phyloP scores from a whole-genome alignment of 2,113 vertebrate genomes.

The Gadus macrocephalus region DNA sequence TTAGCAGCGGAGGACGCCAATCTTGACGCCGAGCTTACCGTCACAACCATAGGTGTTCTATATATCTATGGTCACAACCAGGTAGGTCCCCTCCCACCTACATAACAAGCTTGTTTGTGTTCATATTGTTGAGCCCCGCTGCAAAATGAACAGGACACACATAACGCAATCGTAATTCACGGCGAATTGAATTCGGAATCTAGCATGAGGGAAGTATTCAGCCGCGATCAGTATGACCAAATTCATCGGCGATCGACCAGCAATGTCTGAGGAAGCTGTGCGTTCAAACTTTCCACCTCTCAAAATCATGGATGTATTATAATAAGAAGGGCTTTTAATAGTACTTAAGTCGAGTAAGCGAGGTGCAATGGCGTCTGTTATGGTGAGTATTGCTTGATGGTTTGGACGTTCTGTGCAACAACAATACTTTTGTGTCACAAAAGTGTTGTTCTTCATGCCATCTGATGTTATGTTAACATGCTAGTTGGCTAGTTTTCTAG shows the following conservation, averaged over 20 bases:
- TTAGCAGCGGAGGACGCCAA: conserved; percentile 52
- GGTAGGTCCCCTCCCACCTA: neutral
- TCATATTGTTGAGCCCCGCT: too few species aligned
- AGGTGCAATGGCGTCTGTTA: conserved; percentile 64
- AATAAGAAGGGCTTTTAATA: neutral
- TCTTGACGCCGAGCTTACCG: neutral
- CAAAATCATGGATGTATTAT: conserved; percentile 36
- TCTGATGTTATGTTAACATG: too few species aligned
- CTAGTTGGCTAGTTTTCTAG: too few species aligned
- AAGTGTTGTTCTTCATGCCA: too few species aligned
- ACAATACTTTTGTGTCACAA: too few species aligned
- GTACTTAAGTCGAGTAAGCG: neutral
- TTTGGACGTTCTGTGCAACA: neutral
- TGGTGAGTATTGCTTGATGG: conserved; percentile 51
- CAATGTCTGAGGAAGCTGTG: conserved; percentile 41
- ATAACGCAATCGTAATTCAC: neutral
- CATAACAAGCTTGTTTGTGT: neutral
- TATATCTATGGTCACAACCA: too few species aligned
- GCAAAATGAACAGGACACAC: neutral
- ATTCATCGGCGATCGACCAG: conserved; percentile 26
- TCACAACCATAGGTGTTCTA: too few species aligned
- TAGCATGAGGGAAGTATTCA: neutral
- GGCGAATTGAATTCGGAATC: too few species aligned
- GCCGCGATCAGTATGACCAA: neutral
- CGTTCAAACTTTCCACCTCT: conserved; percentile 44